These are phyloP conservation scores for Lepus europaeus DNA, from an alignment of 2,113 vertebrate genomes.

Conservation along the genomic window DNA sequence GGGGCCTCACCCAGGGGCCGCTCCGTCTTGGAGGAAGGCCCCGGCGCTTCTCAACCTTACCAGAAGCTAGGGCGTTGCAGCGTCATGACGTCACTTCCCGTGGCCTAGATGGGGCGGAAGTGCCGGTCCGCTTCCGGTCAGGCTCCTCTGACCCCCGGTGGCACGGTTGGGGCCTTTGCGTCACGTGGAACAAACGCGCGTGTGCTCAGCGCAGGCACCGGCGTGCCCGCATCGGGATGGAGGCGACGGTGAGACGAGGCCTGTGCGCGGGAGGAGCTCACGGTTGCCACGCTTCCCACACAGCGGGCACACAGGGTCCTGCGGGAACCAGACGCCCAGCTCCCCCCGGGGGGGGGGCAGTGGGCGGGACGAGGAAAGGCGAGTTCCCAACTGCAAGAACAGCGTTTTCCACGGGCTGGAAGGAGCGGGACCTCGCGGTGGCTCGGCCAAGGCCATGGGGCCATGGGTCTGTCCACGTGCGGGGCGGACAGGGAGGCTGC, in stretches of 20 bases:
- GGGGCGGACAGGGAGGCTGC: background rate
- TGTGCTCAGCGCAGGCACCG: conserved; percentile 29
- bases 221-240: background rate
- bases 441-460: fast-evolving
- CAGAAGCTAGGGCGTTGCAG: too few species aligned
- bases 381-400: too few species aligned
- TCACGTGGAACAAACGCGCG: background rate
- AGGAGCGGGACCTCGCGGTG: background rate
- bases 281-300: background rate
- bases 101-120: too few species aligned
- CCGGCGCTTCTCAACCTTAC: too few species aligned
- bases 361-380: too few species aligned
- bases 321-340: too few species aligned
- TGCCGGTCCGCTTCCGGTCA: background rate
- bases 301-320: too few species aligned
- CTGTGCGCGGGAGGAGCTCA: background rate
- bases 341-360: too few species aligned
- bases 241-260: background rate
- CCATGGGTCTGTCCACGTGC: background rate
- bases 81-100: too few species aligned
- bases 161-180: conserved; percentile 15
- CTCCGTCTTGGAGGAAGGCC: too few species aligned
- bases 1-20: too few species aligned
- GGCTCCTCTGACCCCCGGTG: background rate
- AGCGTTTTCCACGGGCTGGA: fast-evolving